These are phyloP conservation scores for Falco cherrug DNA, from an alignment of 2,797 vertebrate genomes.

Conservation along the genomic window DNA sequence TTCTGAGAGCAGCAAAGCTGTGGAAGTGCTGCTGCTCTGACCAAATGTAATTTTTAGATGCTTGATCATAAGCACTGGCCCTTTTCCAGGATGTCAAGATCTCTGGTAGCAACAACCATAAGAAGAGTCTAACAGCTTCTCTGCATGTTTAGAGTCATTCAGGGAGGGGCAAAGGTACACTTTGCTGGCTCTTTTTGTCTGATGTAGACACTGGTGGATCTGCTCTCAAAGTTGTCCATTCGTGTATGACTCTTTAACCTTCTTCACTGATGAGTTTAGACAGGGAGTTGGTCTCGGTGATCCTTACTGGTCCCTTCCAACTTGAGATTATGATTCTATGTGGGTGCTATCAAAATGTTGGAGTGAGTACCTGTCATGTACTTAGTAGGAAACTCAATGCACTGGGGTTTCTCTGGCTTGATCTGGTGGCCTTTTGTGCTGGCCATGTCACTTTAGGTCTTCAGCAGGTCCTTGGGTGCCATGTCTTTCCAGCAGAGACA, in stretches of 20 bases:
- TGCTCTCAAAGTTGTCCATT: background rate
- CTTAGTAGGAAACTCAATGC: background rate
- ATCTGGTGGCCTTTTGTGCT: background rate
- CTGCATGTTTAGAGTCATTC: background rate
- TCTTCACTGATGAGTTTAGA: background rate
- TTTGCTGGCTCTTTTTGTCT: background rate
- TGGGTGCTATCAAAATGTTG: background rate
- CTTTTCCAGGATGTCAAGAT: background rate
- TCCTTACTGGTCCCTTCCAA: background rate
- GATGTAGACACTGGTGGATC: background rate
- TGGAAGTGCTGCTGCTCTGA: background rate
- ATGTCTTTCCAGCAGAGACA: background rate
- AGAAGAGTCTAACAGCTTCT: background rate
- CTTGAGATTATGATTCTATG: background rate
- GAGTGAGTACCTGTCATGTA: background rate
- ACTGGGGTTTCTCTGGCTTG: background rate
- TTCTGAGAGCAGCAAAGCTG: background rate
- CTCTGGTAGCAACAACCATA: background rate
- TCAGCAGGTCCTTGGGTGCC: background rate
- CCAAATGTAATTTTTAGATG: background rate
- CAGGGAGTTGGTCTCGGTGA: background rate
- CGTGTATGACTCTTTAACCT: background rate
- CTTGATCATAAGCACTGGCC: background rate
- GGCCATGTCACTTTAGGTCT: accelerated
- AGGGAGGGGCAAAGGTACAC: background rate